Percentiles rank a stretch among this genome's conserved stretches.
Evolutionary conservation across 2,113 vertebrate species (phyloP).

Genomic region (Brevimyrus niger): DNA sequence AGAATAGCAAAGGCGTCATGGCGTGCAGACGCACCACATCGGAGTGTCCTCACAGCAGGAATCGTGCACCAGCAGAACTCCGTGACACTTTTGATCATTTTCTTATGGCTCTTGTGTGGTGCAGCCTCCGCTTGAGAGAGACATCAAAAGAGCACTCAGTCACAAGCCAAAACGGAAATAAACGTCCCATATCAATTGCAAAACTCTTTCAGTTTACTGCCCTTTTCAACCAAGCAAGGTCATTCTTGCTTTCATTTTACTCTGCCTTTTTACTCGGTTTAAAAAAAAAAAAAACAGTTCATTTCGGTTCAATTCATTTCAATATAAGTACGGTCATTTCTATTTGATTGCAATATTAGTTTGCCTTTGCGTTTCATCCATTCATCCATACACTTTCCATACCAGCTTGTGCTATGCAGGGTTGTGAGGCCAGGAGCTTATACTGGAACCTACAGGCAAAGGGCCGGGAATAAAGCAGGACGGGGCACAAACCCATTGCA

Average conservation of each 20-base stretch:
- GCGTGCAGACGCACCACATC: neutral
- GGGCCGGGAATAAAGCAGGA: neutral
- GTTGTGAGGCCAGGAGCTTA: neutral
- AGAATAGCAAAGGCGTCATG: neutral
- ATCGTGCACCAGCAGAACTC: neutral
- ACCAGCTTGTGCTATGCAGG: neutral
- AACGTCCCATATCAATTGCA: neutral
- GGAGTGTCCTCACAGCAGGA: neutral
- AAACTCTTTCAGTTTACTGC: neutral
- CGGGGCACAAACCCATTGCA: neutral
- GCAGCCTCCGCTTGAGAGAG: neutral
- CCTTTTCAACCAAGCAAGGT: neutral
- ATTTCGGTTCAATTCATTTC: neutral
- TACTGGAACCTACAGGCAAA: neutral
- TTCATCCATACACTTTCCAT: neutral
- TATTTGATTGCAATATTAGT: neutral
- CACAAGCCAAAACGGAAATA: neutral
- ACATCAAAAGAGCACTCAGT: neutral
- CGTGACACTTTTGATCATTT: slow-evolving; percentile 8
- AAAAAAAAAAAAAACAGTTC: neutral
- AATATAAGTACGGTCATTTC: neutral
- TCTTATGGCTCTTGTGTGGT: neutral
- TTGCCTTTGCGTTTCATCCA: neutral
- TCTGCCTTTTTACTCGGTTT: neutral
- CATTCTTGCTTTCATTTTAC: neutral